These are phyloP conservation scores for Trachelus stipa DNA, from an alignment of 2,888 invertebrate species.

Conservation along the genomic window DNA sequence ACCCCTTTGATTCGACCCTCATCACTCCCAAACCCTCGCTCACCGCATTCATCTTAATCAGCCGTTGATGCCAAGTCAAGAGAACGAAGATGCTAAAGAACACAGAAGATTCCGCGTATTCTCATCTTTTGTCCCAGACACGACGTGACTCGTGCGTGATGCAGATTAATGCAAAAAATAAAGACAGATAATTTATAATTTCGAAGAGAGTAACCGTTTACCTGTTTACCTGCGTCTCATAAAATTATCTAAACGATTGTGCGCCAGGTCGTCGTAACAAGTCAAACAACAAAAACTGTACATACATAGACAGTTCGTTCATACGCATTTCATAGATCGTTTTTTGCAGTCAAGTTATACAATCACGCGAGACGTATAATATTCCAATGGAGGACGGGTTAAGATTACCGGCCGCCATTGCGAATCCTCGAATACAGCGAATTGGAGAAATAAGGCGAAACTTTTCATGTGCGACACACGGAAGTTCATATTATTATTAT, in stretches of 20 bases:
- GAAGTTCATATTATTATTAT: constrained; percentile 26
- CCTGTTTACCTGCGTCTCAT: not conserved
- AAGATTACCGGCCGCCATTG: not conserved
- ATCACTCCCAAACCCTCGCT: not conserved
- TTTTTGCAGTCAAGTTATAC: constrained; percentile 6
- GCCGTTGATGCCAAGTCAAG: not conserved
- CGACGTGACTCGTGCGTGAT: not conserved
- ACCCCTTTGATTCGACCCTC: not conserved
- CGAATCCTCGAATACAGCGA: not conserved
- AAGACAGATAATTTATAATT: not conserved
- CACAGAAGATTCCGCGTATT: not conserved
- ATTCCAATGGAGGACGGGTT: not conserved
- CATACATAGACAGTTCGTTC: constrained; percentile 33
- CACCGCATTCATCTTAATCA: not conserved
- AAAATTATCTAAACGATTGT: not conserved
- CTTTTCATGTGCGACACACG: constrained; percentile 5
- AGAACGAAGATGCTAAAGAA: not conserved
- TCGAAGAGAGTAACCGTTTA: not conserved
- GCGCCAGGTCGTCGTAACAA: constrained; percentile 3
- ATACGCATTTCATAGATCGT: constrained; percentile 31
- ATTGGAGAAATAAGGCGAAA: not conserved
- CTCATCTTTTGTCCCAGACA: not conserved
- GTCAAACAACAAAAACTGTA: constrained; percentile 18
- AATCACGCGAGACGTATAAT: not conserved
- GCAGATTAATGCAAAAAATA: not conserved